Evolutionary conservation across 2,113 vertebrate species (phyloP).

Genomic region (Heliornis fulica): DNA sequence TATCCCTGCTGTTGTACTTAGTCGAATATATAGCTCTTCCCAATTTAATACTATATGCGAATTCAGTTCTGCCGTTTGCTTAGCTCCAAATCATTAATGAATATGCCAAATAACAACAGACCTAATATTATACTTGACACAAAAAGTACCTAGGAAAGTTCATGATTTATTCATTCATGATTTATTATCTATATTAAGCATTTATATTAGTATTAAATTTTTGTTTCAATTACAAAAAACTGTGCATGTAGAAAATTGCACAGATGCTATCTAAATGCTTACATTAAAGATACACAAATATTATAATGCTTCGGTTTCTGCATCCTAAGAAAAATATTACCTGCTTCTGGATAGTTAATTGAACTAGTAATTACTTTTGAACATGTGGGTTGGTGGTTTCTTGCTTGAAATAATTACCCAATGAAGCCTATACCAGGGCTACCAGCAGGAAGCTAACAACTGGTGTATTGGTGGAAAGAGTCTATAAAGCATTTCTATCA

Average conservation of each 20-base stretch:
- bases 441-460: constrained; percentile 65
- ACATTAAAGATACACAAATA: background rate
- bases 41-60: background rate
- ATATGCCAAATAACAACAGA: background rate
- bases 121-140: background rate
- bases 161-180: background rate
- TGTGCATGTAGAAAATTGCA: background rate
- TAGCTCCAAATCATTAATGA: background rate
- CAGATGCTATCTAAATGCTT: constrained; percentile 5
- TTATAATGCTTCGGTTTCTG: background rate
- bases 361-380: constrained; percentile 70
- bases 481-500: background rate
- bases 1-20: background rate
- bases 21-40: background rate
- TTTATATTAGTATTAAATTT: background rate
- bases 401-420: constrained; percentile 67
- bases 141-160: background rate
- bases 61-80: background rate
- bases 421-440: constrained; percentile 37
- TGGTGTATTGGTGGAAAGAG: constrained; percentile 39
- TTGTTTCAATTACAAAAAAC: background rate
- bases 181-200: background rate
- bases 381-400: constrained; percentile 62
- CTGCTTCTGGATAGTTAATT: constrained; percentile 61
- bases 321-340: background rate